These are phyloP conservation scores for Halcyon smyrnensis DNA, from an alignment of 2,797 vertebrate species.

Conservation along the genomic window DNA sequence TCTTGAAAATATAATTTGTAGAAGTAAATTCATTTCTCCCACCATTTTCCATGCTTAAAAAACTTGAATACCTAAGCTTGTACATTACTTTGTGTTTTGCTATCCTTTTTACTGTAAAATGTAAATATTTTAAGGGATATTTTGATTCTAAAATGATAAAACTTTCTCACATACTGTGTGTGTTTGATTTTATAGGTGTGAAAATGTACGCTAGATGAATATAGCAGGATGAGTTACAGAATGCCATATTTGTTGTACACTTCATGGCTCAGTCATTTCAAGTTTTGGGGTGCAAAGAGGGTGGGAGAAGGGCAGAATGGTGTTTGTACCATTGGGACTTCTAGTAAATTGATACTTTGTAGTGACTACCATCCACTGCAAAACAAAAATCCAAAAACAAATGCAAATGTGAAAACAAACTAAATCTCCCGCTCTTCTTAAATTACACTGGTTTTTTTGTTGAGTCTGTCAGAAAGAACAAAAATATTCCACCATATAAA, in stretches of 20 bases:
- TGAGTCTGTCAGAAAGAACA: not conserved
- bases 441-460: not conserved
- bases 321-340: not conserved
- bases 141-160: constrained; percentile 87
- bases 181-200: constrained; percentile 80
- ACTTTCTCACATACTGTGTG: constrained; percentile 83
- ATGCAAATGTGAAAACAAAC: not conserved
- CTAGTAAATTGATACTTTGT: not conserved
- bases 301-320: not conserved
- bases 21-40: constrained; percentile 73
- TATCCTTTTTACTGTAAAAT: constrained; percentile 89
- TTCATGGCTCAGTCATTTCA: not conserved
- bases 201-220: constrained; percentile 42
- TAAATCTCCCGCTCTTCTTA: not conserved
- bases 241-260: not conserved
- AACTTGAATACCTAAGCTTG: constrained; percentile 87
- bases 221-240: constrained; percentile 38
- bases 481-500: not conserved
- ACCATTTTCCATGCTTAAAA: constrained; percentile 79
- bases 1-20: constrained; percentile 74
- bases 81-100: constrained; percentile 87
- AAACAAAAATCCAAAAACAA: not conserved
- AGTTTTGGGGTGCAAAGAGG: not conserved
- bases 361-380: not conserved
- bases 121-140: constrained; percentile 91